Percentiles rank a stretch among this genome's conserved stretches.
These are phyloP conservation scores for Drosophila vallismaia DNA, from an alignment of 2,888 invertebrate genomes.

Conservation along the genomic window DNA sequence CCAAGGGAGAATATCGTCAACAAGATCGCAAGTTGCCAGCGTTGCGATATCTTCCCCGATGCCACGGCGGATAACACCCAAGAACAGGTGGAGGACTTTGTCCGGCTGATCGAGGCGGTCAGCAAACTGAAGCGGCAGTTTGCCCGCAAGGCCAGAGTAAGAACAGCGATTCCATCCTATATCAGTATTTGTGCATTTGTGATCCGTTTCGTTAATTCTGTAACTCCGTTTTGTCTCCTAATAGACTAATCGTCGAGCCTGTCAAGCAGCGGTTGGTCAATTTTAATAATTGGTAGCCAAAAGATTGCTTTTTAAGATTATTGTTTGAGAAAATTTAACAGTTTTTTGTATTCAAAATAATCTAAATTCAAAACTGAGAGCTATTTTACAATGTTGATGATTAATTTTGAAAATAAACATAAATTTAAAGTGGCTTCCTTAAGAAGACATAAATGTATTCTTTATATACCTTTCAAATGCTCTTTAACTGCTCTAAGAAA, in stretches of 20 bases:
- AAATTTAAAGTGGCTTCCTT: no score
- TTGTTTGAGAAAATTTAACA: no score
- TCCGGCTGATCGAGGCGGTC: conserved; percentile 93
- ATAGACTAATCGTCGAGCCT: conserved; percentile 32
- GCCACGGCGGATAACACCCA: conserved; percentile 85
- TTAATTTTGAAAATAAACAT: no score
- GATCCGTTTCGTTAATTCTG: conserved; percentile 39
- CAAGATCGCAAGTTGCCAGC: conserved; percentile 89
- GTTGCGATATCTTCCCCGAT: conserved; percentile 92
- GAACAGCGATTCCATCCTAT: conserved; percentile 71
- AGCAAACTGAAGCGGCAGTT: conserved; percentile 94
- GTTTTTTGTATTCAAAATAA: no score
- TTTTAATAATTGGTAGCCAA: not conserved
- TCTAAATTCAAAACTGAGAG: no score
- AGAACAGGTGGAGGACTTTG: conserved; percentile 88
- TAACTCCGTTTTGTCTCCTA: conserved; percentile 30
- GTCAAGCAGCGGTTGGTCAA: conserved; percentile 1
- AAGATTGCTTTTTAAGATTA: not conserved
- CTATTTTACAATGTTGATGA: no score
- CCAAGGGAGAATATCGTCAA: conserved; percentile 92
- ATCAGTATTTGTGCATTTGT: conserved; percentile 31
- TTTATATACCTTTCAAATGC: no score
- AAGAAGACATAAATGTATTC: no score
- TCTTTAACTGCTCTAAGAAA: no score
- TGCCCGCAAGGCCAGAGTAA: conserved; percentile 91